These are phyloP conservation scores for Spilarctia lutea DNA, from an alignment of 2,888 invertebrate genomes.

Conservation along the genomic window DNA sequence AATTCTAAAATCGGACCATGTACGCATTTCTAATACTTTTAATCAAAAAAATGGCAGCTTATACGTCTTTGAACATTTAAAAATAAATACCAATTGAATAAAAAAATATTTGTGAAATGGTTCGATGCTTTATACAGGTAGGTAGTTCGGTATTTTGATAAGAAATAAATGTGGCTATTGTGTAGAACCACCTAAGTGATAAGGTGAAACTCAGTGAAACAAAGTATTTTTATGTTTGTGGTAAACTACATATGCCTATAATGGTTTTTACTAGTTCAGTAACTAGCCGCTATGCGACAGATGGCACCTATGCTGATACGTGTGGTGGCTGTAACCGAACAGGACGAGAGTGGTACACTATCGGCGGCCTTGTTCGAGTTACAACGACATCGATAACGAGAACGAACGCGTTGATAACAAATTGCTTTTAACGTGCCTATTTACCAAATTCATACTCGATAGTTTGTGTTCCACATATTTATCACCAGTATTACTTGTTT, in stretches of 20 bases:
- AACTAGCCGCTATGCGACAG: slow-evolving; percentile 30
- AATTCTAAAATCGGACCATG: background rate
- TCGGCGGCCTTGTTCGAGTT: slow-evolving; percentile 80
- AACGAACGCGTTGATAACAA: slow-evolving; percentile 61
- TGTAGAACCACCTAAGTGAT: slow-evolving; percentile 1
- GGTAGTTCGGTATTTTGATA: background rate
- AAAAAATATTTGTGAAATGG: background rate
- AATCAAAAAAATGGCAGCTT: background rate
- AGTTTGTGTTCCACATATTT: slow-evolving; percentile 33
- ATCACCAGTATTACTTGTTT: slow-evolving; percentile 20
- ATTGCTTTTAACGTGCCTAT: slow-evolving; percentile 55
- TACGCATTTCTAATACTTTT: background rate
- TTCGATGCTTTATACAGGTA: background rate
- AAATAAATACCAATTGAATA: background rate
- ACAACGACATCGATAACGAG: slow-evolving; percentile 71
- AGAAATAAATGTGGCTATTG: slow-evolving; percentile 9
- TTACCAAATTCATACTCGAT: slow-evolving; percentile 47
- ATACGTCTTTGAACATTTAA: background rate
- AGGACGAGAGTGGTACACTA: slow-evolving; percentile 64
- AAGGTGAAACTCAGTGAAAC: slow-evolving; percentile 6
- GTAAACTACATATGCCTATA: background rate
- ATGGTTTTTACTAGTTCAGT: slow-evolving; percentile 9
- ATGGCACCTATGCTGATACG: slow-evolving; percentile 50
- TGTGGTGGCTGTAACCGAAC: slow-evolving; percentile 50
- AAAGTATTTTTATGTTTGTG: background rate